A percentile compares a stretch with the other conserved stretches of the same genome.
Conservation (phyloP, 2,888 invertebrate genomes). For the Frankliniella intonsa region DNA sequence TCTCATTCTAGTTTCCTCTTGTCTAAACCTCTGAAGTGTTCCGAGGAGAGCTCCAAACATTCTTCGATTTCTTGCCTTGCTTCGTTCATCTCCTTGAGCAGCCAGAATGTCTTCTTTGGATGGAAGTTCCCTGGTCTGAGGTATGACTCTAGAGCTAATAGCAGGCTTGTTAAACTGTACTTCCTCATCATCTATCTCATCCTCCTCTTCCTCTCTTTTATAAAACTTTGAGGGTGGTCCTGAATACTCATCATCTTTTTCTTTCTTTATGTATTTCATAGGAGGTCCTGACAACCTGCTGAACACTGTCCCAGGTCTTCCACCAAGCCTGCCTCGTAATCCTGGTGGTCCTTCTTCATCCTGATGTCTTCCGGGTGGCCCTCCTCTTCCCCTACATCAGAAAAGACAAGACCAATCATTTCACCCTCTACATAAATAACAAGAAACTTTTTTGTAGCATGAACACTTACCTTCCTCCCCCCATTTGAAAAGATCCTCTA, state of each 20-base stretch:
- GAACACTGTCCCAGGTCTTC: constrained; percentile 38
- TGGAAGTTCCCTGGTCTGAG: constrained; percentile 72
- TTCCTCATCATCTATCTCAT: constrained; percentile 63
- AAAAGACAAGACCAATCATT: not conserved
- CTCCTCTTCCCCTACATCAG: not conserved
- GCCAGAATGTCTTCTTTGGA: constrained; percentile 74
- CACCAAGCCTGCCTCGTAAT: not conserved
- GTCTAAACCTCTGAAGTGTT: constrained; percentile 90
- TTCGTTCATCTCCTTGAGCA: constrained; percentile 80
- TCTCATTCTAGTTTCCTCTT: constrained; percentile 85
- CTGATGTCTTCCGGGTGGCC: not conserved
- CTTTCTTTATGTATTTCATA: constrained; percentile 33
- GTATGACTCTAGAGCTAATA: constrained; percentile 80
- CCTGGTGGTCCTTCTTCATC: constrained; percentile 1
- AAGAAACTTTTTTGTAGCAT: not conserved
- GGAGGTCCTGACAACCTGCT: constrained; percentile 43
- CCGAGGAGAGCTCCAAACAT: constrained; percentile 96
- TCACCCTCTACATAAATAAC: not conserved
- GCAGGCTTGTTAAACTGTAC: constrained; percentile 61
- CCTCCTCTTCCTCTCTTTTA: constrained; percentile 56
- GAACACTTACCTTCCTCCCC: not conserved
- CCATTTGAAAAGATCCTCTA: constrained; percentile 11
- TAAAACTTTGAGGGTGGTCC: not conserved
- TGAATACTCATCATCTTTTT: constrained; percentile 24
- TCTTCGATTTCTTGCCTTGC: constrained; percentile 69